Conservation (phyloP, 2,113 vertebrate species). For the Grantiella picta region DNA sequence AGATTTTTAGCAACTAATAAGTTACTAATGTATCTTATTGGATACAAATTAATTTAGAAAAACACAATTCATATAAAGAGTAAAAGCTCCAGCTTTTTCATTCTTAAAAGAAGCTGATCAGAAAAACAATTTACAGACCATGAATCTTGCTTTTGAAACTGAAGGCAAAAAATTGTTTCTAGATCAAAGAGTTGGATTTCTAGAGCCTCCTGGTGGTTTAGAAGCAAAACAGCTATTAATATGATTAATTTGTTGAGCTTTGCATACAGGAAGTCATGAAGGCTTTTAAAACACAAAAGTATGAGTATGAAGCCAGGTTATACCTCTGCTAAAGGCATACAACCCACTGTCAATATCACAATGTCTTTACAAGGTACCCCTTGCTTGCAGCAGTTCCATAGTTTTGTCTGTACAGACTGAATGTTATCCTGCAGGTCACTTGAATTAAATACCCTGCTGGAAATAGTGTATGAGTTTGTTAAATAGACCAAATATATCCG, state of each 20-base stretch:
- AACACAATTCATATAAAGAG: not conserved
- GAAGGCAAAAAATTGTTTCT: not conserved
- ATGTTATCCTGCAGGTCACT: not conserved
- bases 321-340: not conserved
- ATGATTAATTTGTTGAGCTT: not conserved
- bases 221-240: conserved; percentile 37
- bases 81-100: not conserved
- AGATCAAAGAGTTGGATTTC: conserved; percentile 42
- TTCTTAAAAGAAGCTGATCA: not conserved
- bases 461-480: not conserved
- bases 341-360: not conserved
- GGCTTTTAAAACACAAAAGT: not conserved
- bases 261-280: not conserved
- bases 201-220: conserved; percentile 71
- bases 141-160: not conserved
- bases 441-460: not conserved
- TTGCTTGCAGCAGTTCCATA: not conserved
- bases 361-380: not conserved
- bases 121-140: not conserved
- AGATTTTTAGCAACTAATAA: not conserved
- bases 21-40: not conserved
- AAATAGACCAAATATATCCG: not conserved
- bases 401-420: not conserved
- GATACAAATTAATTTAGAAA: not conserved
- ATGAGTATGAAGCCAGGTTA: not conserved